phyloP scores from a whole-genome alignment of 2,888 invertebrate genomes.

The Leptinotarsa haldemani region DNA sequence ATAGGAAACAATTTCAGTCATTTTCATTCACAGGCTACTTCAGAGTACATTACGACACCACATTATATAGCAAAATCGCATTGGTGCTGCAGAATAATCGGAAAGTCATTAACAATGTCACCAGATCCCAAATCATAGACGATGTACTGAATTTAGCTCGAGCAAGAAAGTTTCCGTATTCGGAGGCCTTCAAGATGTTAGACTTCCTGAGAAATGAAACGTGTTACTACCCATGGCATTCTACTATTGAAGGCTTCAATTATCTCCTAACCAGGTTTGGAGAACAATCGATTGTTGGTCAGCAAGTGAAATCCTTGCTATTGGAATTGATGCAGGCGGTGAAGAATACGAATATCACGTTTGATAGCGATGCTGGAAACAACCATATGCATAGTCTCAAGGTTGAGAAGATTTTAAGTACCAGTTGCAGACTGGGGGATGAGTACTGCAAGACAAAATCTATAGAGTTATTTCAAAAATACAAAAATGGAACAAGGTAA shows the following conservation, averaged over 20 bases:
- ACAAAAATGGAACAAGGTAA: constrained; percentile 32
- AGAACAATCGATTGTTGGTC: constrained; percentile 32
- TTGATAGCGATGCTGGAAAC: constrained; percentile 27
- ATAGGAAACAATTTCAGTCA: not conserved
- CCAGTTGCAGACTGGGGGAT: constrained; percentile 75
- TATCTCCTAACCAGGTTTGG: constrained; percentile 51
- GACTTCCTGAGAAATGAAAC: constrained; percentile 76
- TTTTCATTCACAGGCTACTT: constrained; percentile 70
- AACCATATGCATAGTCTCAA: constrained; percentile 70
- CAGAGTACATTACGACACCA: constrained; percentile 74
- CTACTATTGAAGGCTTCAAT: constrained; percentile 69
- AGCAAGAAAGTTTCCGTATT: constrained; percentile 71
- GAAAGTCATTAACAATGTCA: constrained; percentile 71
- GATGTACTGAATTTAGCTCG: constrained; percentile 82
- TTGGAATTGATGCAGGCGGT: constrained; percentile 35
- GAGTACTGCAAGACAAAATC: constrained; percentile 69
- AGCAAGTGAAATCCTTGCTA: constrained; percentile 19
- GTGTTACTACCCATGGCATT: constrained; percentile 82
- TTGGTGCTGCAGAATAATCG: constrained; percentile 64
- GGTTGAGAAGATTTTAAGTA: constrained; percentile 70
- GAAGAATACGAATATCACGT: constrained; percentile 34
- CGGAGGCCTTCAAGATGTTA: constrained; percentile 73
- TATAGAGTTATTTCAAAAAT: constrained; percentile 56
- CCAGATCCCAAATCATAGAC: constrained; percentile 82
- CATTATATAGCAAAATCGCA: constrained; percentile 69